phyloP scores from a whole-genome alignment of 2,797 vertebrate species.

The Alauda arvensis region DNA sequence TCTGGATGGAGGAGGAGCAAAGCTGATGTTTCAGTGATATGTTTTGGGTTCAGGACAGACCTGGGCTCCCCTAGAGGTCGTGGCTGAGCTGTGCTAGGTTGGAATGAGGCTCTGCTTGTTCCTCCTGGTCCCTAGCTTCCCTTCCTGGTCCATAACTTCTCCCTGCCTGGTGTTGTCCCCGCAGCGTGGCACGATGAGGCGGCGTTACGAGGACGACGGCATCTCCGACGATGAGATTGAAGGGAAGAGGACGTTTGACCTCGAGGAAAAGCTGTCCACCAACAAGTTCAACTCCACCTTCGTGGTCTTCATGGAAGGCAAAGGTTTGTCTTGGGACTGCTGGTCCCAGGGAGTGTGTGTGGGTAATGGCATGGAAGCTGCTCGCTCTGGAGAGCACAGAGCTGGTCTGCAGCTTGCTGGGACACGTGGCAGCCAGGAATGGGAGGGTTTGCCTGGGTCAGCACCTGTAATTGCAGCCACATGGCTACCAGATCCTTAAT shows the following conservation, averaged over 20 bases:
- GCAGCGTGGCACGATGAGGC: conserved; percentile 89
- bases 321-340: conserved; percentile 79
- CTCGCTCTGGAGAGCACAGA: accelerated
- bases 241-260: conserved; percentile 92
- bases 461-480: conserved; percentile 33
- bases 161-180: neutral
- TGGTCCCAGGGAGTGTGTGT: accelerated
- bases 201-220: conserved; percentile 94
- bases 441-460: neutral
- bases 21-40: neutral
- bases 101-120: neutral
- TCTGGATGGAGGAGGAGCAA: neutral
- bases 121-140: neutral
- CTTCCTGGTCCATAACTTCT: neutral
- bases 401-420: neutral
- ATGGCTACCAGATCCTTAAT: neutral
- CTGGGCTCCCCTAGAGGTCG: neutral
- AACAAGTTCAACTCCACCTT: conserved; percentile 85
- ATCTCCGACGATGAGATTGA: conserved; percentile 98
- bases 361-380: neutral
- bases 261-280: conserved; percentile 90
- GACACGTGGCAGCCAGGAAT: conserved; percentile 27
- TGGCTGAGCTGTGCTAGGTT: neutral
- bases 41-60: neutral
- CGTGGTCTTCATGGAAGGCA: conserved; percentile 92